Percentiles rank a stretch among this genome's conserved stretches.
These are phyloP conservation scores for Trogon surrucura DNA, from an alignment of 2,113 vertebrate species.

Conservation along the genomic window DNA sequence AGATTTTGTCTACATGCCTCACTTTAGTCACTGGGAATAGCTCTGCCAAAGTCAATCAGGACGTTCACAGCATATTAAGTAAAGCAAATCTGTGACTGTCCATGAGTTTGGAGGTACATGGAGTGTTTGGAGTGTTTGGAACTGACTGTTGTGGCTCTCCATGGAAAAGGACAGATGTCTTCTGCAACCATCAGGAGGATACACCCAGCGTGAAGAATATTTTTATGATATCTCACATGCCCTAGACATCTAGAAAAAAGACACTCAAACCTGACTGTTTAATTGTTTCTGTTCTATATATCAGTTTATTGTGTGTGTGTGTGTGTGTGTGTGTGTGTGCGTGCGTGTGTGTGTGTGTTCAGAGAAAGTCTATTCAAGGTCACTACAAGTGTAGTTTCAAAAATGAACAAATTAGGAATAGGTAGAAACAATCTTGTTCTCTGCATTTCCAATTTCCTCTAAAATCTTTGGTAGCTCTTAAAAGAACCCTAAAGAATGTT, in stretches of 20 bases:
- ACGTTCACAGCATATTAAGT: not conserved
- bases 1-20: not conserved
- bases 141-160: not conserved
- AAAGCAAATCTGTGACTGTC: not conserved
- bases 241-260: not conserved
- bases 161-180: not conserved
- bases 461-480: not conserved
- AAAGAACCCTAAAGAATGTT: not conserved
- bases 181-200: not conserved
- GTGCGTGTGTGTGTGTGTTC: not conserved
- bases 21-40: not conserved
- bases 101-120: not conserved
- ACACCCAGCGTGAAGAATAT: not conserved
- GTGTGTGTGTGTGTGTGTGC: too few species aligned
- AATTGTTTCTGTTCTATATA: not conserved
- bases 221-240: not conserved
- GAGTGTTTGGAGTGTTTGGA: not conserved
- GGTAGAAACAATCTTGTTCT: not conserved
- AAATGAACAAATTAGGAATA: not conserved
- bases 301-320: not conserved
- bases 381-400: not conserved
- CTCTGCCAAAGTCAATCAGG: not conserved
- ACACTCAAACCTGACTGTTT: not conserved
- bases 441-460: constrained; percentile 25
- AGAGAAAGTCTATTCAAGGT: not conserved